Conservation (phyloP, 2,888 invertebrate genomes). For the Didymodactylos carnosus region DNA sequence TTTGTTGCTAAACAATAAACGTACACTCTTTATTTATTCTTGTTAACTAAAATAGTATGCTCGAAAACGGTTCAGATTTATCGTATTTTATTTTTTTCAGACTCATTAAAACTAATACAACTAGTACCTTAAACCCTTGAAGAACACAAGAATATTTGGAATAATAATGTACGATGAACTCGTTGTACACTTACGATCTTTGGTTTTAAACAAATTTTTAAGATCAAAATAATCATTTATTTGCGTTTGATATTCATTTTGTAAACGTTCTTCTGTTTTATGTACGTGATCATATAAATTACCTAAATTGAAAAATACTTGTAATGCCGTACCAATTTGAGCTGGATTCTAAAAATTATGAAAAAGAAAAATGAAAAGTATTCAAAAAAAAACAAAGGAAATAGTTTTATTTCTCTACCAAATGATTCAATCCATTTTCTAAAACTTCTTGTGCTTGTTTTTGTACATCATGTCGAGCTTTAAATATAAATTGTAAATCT, state of each 20-base stretch:
- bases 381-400: not conserved
- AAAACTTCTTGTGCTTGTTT: conserved; percentile 58
- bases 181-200: not conserved
- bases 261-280: not conserved
- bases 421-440: conserved; percentile 49
- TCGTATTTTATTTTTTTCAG: too few relatives aligned
- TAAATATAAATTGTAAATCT: conserved; percentile 45
- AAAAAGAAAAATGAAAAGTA: not conserved
- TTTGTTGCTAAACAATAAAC: not conserved
- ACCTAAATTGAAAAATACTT: conserved; percentile 44
- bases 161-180: not conserved
- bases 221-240: not conserved
- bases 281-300: conserved; percentile 18
- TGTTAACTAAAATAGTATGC: too few relatives aligned
- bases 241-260: not conserved
- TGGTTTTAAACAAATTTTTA: not conserved
- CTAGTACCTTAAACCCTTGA: too few relatives aligned
- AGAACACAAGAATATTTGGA: too few relatives aligned
- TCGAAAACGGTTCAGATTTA: too few relatives aligned
- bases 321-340: conserved; percentile 44
- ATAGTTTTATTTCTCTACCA: not conserved
- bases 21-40: not conserved
- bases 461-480: conserved; percentile 53
- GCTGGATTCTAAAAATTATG: conserved; percentile 30
- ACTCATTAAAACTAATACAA: too few relatives aligned